Percentiles rank a stretch among this genome's conserved stretches.
phyloP scores from a whole-genome alignment of 2,888 invertebrate genomes.

The Dinocampus coccinellae region DNA sequence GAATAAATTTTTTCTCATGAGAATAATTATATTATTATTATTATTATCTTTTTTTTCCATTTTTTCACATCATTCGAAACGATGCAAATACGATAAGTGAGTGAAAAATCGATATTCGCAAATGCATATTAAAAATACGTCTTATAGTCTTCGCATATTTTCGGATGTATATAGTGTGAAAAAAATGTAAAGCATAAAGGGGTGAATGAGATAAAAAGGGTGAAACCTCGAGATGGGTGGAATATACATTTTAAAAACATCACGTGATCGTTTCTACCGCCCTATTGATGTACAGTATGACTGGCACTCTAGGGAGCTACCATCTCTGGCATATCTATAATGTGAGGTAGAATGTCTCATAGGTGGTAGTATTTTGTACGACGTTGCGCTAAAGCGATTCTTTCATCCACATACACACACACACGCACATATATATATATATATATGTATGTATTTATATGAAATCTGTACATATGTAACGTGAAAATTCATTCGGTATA shows the following conservation, averaged over 20 bases:
- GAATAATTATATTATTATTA: no score
- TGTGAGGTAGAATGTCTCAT: slow-evolving; percentile 43
- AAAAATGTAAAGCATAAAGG: not conserved
- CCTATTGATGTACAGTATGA: not conserved
- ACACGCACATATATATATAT: slow-evolving; percentile 10
- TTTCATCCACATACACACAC: no score
- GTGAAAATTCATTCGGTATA: slow-evolving; percentile 11
- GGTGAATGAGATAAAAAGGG: not conserved
- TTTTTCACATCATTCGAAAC: not conserved
- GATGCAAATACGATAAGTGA: not conserved
- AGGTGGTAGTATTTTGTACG: slow-evolving; percentile 43
- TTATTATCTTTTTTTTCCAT: no score
- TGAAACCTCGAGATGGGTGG: not conserved
- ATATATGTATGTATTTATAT: slow-evolving; percentile 1
- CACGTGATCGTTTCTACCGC: slow-evolving; percentile 39
- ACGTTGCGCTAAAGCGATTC: slow-evolving; percentile 41
- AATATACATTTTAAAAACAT: slow-evolving; percentile 46
- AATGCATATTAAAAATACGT: not conserved
- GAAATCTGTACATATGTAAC: slow-evolving; percentile 21
- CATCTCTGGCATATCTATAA: slow-evolving; percentile 48
- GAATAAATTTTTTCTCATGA: not conserved
- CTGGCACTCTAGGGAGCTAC: slow-evolving; percentile 30
- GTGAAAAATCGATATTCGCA: not conserved
- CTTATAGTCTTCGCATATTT: slow-evolving; percentile 19
- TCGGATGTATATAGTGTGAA: not conserved